Base-by-base conservation (phyloP, 2,888 invertebrate genomes). In the Ochropacha duplaris region DNA sequence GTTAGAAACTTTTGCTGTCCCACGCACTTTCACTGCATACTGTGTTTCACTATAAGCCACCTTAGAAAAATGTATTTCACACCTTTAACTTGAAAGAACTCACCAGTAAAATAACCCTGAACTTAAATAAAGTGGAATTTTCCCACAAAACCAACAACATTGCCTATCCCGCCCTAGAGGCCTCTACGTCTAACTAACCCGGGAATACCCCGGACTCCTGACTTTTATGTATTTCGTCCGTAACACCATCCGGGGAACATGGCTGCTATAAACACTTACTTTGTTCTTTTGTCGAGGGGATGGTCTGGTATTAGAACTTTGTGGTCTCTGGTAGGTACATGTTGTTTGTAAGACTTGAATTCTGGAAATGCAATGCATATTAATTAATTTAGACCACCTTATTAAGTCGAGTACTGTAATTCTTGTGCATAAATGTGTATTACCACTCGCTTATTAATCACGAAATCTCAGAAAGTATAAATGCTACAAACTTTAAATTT, bases 141-240 rank as follows among this genome's bases (percentile, higher is more conserved):
- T 31, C 12, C 31, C 31, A 11, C 19, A 19, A 22, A 52, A 14
- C 34, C 9, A 19, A 52, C 31, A 31, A 31, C n/a, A 31, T 16
- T n/a, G n/a, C 36, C 36, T 6, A n/a, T 36, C 19, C 44, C 9
- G 52, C 31, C 71, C 71, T 44, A 54, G 65, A 69, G 69, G 28
- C 57, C 66, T 59, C 54, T 66, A 66, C 62, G 65, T 69, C 55
- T 50, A 62, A 24, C 54, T 54, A 52, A 19, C 62, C 12, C 54
- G 67, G 62, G 64, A 64, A 39, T 44, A 52, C 19, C 52, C 19
- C 19, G 52, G 16, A 19, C 6, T 44, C n/a, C 36, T n/a, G 52
- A 52, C 52, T 52, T 52, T 52, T 52, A 52, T 52, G 52, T 52
- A 31, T 31, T 19, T 22, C 14, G 14, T 52, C 52, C 52, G 51